Conservation (phyloP, 2,797 vertebrate species). For the Silurus aristotelis region DNA sequence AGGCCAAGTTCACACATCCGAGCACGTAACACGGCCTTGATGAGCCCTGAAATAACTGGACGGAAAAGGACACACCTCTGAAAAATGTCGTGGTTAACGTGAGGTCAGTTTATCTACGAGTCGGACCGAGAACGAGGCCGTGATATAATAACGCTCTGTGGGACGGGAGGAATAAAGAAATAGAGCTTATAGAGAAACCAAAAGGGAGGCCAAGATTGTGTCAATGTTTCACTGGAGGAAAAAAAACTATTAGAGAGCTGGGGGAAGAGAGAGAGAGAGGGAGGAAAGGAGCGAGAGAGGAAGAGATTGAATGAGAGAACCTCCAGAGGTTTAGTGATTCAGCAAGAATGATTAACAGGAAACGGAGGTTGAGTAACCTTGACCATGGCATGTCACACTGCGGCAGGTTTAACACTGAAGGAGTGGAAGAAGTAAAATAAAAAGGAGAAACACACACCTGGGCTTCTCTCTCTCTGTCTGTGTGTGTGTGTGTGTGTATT, state of each 20-base stretch:
- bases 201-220: conserved; percentile 6
- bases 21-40: conserved; percentile 34
- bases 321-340: conserved; percentile 79
- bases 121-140: not conserved
- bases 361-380: conserved; percentile 84
- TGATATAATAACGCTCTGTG: conserved; percentile 3
- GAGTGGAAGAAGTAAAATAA: conserved; percentile 67
- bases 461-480: conserved; percentile 68
- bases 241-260: not conserved
- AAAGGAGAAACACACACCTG: conserved; percentile 79
- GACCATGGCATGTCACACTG: conserved; percentile 71
- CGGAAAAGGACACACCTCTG: conserved; percentile 22
- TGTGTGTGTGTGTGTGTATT: not conserved
- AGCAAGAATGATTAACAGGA: conserved; percentile 77
- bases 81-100: conserved; percentile 18
- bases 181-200: not conserved
- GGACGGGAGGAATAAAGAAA: conserved; percentile 1
- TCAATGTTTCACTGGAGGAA: not conserved
- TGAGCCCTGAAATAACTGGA: conserved; percentile 32
- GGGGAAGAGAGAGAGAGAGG: not conserved
- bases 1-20: conserved; percentile 49
- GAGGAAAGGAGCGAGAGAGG: not conserved
- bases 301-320: conserved; percentile 37
- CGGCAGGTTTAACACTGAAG: conserved; percentile 1
- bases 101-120: conserved; percentile 23